These are phyloP conservation scores for Acrocephalus scirpaceus DNA, from an alignment of 2,797 vertebrate genomes.

Conservation along the genomic window DNA sequence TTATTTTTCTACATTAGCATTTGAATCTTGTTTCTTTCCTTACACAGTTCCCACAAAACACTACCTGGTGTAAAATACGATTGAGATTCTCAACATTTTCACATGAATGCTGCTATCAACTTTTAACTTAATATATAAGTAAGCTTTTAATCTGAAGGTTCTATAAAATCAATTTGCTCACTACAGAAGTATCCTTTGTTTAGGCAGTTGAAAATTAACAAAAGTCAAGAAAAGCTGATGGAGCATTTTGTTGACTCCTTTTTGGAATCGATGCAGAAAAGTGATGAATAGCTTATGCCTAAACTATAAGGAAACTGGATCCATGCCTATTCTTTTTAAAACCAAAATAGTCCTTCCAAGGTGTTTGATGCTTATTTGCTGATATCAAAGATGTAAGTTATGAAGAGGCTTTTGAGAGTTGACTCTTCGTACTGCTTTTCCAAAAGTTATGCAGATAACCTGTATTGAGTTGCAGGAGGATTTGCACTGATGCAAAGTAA, in stretches of 20 bases:
- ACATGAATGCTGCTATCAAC: background rate
- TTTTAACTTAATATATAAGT: background rate
- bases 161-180: slow-evolving; percentile 6
- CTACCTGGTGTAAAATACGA: background rate
- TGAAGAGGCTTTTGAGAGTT: background rate
- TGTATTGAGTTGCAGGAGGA: background rate
- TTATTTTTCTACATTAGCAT: slow-evolving; percentile 35
- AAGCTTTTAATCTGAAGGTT: slow-evolving; percentile 1
- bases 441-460: background rate
- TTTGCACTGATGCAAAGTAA: background rate
- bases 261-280: background rate
- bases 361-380: background rate
- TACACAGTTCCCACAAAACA: background rate
- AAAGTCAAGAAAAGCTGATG: slow-evolving; percentile 40
- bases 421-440: background rate
- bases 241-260: slow-evolving; percentile 42
- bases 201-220: slow-evolving; percentile 34
- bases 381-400: background rate
- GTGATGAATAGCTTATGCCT: background rate
- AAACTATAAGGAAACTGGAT: background rate
- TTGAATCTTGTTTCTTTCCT: slow-evolving; percentile 43
- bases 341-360: background rate
- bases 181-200: slow-evolving; percentile 40
- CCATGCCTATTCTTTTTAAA: background rate
- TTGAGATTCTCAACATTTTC: slow-evolving; percentile 46